A percentile compares a stretch with the other conserved stretches of the same genome.
These are phyloP conservation scores for Pagetopsis macropterus DNA, from an alignment of 2,797 vertebrate genomes.

Conservation along the genomic window DNA sequence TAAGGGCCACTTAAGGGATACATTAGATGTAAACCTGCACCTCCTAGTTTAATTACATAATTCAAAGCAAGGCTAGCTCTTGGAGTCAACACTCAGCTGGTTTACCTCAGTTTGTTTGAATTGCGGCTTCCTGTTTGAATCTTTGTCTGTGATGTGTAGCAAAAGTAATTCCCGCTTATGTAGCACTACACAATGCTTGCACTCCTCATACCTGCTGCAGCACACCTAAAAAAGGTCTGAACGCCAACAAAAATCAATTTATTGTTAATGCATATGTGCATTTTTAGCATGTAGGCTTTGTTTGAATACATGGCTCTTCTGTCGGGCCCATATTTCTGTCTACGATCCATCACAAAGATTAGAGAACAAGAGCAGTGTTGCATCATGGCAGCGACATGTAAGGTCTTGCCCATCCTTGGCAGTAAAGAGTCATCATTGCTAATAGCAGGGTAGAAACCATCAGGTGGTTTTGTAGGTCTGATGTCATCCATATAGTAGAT, in stretches of 20 bases:
- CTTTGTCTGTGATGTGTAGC: conserved; percentile 11
- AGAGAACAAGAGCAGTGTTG: conserved; percentile 25
- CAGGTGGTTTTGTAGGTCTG: conserved; percentile 47
- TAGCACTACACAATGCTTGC: background rate
- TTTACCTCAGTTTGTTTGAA: conserved; percentile 15
- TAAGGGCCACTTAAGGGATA: background rate
- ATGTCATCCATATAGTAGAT: conserved; percentile 60
- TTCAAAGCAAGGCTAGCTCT: background rate
- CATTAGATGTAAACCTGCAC: background rate
- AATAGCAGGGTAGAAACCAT: conserved; percentile 56
- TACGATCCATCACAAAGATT: conserved; percentile 16
- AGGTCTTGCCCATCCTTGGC: conserved; percentile 52
- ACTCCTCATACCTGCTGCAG: conserved; percentile 16
- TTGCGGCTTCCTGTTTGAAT: conserved; percentile 10
- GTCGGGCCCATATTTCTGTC: background rate
- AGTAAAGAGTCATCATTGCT: conserved; percentile 24
- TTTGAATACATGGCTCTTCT: background rate
- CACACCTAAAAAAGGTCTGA: background rate
- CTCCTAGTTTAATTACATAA: background rate
- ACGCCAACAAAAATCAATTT: background rate
- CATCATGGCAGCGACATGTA: conserved; percentile 38
- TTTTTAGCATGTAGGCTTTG: background rate
- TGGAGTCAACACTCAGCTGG: background rate
- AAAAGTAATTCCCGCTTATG: conserved; percentile 21
- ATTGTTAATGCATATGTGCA: background rate